Conservation (phyloP, 2,797 vertebrate genomes). For the Danionella dracula region DNA sequence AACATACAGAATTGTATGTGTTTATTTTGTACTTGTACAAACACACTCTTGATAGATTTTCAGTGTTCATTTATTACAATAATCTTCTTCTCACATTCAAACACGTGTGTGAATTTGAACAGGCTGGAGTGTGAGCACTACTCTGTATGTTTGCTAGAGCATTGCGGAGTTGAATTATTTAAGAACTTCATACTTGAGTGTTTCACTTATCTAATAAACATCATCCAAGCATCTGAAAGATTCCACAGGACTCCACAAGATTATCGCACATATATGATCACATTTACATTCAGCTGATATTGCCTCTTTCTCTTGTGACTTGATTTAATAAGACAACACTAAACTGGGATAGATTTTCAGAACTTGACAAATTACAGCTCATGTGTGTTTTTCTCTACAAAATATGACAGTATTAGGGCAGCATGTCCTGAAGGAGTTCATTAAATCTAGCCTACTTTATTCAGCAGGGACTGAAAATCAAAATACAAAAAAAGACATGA, state of each 20-base stretch:
- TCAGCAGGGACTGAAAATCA: too few species aligned
- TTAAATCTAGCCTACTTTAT: too few species aligned
- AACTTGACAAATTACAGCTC: slow-evolving; percentile 10
- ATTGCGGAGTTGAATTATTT: neutral
- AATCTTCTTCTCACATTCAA: neutral
- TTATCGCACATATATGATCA: neutral
- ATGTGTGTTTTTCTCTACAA: too few species aligned
- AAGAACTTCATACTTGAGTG: neutral
- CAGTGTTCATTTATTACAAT: slow-evolving; percentile 12
- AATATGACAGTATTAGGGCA: slow-evolving; percentile 14
- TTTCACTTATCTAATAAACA: slow-evolving; percentile 7
- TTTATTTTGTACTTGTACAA: neutral
- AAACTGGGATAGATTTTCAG: slow-evolving; percentile 9
- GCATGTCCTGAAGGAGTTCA: too few species aligned
- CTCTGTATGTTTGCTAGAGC: neutral
- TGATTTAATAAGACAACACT: neutral
- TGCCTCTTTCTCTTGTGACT: neutral
- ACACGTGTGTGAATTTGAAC: neutral
- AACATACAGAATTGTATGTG: neutral
- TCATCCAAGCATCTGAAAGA: neutral
- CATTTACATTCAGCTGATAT: neutral
- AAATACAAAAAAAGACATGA: too few species aligned
- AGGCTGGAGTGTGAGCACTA: neutral
- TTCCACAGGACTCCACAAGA: slow-evolving; percentile 11
- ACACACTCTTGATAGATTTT: neutral